Percentiles rank a stretch among this genome's conserved stretches.
Conservation (phyloP, 2,797 vertebrate species). For the Gobionotothen gibberifrons region DNA sequence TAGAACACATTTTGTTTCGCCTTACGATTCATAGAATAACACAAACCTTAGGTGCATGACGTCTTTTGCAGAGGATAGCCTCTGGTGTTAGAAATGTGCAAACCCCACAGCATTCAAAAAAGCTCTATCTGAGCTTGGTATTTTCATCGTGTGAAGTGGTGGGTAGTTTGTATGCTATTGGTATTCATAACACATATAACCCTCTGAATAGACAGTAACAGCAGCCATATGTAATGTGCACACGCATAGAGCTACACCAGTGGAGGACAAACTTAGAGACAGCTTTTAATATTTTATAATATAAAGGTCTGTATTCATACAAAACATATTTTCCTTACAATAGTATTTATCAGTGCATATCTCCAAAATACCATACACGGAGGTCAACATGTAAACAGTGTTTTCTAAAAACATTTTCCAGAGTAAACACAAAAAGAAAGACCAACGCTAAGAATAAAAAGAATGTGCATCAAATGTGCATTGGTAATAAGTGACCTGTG, state of each 20-base stretch:
- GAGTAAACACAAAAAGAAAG: conserved; percentile 22
- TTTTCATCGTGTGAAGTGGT: not conserved
- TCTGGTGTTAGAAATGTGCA: too few relatives aligned
- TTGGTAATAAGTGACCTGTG: conserved; percentile 6
- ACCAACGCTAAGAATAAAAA: conserved; percentile 13
- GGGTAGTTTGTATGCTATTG: not conserved
- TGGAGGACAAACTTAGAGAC: not conserved
- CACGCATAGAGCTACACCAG: not conserved
- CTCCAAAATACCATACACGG: conserved; percentile 7
- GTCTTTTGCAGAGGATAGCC: not conserved
- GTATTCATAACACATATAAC: not conserved
- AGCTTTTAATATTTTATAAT: not conserved
- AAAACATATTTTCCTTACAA: conserved; percentile 17
- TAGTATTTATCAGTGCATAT: conserved; percentile 35
- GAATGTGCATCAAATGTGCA: conserved; percentile 9
- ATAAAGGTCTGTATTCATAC: not conserved
- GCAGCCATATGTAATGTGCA: conserved; percentile 12
- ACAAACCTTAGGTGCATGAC: not conserved
- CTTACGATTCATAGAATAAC: not conserved
- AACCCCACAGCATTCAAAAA: not conserved
- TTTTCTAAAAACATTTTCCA: conserved; percentile 1
- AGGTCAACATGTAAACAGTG: conserved; percentile 49
- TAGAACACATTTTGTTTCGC: not conserved
- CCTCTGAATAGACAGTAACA: not conserved
- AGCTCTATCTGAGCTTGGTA: not conserved